Conservation (phyloP, 2,888 invertebrate genomes). For the Thumatha senex region DNA sequence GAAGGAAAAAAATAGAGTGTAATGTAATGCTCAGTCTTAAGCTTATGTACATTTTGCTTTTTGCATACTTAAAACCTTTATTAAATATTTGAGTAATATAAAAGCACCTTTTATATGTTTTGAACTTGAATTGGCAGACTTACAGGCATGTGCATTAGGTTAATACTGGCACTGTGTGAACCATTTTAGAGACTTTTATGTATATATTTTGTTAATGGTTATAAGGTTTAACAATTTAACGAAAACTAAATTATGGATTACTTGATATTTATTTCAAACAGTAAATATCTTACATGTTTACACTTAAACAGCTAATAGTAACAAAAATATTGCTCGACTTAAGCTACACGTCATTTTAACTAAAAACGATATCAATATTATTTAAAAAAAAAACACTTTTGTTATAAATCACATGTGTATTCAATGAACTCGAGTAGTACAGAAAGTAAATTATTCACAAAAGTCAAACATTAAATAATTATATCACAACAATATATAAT, state of each 20-base stretch:
- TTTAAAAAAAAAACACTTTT: conserved; percentile 28
- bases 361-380: conserved; percentile 27
- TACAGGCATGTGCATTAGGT: neutral
- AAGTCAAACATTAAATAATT: conserved; percentile 25
- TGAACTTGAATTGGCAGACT: neutral
- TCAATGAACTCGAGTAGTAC: conserved; percentile 17
- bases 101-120: too few relatives aligned
- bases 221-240: conserved; percentile 35
- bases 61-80: too few relatives aligned
- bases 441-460: conserved; percentile 14
- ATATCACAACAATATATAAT: conserved; percentile 25
- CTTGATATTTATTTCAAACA: conserved; percentile 71
- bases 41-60: neutral
- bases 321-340: conserved; percentile 78
- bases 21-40: neutral
- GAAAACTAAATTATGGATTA: conserved; percentile 54
- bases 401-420: conserved; percentile 28
- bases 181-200: too few relatives aligned
- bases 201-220: too few relatives aligned
- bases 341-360: conserved; percentile 35
- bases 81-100: too few relatives aligned
- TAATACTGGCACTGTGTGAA: too few relatives aligned
- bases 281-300: conserved; percentile 69
- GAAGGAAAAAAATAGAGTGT: conserved; percentile 33
- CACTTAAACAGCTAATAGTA: conserved; percentile 68